These are phyloP conservation scores for Homalodisca vitripennis DNA, from an alignment of 1,140 invertebrate genomes.

Conservation along the genomic window DNA sequence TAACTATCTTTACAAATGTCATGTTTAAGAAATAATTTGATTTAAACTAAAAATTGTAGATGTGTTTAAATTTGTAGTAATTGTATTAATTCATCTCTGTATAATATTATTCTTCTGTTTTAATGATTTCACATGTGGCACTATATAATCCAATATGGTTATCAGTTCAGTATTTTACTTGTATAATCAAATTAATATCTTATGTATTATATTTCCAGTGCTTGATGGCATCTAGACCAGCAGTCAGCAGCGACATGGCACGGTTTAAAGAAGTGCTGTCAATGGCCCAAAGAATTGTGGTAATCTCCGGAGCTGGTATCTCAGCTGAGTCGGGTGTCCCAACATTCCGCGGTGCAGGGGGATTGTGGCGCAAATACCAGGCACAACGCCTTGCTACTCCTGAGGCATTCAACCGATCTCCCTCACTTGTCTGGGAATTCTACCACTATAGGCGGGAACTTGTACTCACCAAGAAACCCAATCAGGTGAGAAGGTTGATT, in stretches of 20 bases:
- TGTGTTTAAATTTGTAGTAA: too few relatives aligned
- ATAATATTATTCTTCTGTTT: too few relatives aligned
- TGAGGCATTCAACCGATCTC: constrained; percentile 62
- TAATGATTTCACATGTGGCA: too few relatives aligned
- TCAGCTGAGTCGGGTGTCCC: constrained; percentile 82
- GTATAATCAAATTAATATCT: not conserved
- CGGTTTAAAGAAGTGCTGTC: constrained; percentile 26
- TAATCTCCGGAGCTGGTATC: constrained; percentile 74
- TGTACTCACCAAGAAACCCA: constrained; percentile 62
- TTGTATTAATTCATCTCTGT: too few relatives aligned
- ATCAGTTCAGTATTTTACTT: not conserved
- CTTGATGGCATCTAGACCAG: not conserved
- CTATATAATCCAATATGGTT: too few relatives aligned
- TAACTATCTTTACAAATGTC: too few relatives aligned
- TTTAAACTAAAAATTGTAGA: too few relatives aligned
- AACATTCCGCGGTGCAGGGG: constrained; percentile 75
- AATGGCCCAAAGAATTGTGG: constrained; percentile 60
- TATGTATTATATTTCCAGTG: constrained; percentile 3
- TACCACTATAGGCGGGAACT: constrained; percentile 72
- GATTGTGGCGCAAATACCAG: constrained; percentile 73
- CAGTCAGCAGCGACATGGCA: constrained; percentile 4
- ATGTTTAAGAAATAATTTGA: too few relatives aligned
- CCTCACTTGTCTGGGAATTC: constrained; percentile 77
- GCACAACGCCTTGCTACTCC: constrained; percentile 65
- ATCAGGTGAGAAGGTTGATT: too few relatives aligned